These are phyloP conservation scores for Calonectris borealis DNA, from an alignment of 2,113 vertebrate species.

Conservation along the genomic window DNA sequence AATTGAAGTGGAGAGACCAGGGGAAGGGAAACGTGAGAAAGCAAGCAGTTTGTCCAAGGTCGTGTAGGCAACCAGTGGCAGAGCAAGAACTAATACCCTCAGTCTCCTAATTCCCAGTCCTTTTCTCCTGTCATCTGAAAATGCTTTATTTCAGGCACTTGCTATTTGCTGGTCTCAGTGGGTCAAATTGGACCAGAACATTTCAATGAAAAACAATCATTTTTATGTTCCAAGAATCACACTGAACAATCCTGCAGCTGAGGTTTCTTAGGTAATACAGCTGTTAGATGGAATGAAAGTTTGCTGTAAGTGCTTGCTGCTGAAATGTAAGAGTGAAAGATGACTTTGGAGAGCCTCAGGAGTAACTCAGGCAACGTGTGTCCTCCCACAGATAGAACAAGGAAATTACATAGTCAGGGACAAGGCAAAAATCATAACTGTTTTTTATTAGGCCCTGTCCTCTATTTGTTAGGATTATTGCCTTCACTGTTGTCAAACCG, in stretches of 20 bases:
- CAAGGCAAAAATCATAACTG: conserved; percentile 61
- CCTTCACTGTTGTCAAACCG: background rate
- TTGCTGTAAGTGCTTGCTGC: conserved; percentile 44
- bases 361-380: conserved; percentile 38
- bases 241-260: background rate
- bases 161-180: conserved; percentile 24
- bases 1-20: background rate
- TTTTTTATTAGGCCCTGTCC: conserved; percentile 52
- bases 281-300: conserved; percentile 46
- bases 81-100: background rate
- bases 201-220: conserved; percentile 58
- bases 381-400: conserved; percentile 51
- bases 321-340: conserved; percentile 62
- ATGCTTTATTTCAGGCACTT: conserved; percentile 25
- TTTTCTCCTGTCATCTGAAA: conserved; percentile 33
- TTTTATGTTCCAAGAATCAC: conserved; percentile 57
- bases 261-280: conserved; percentile 15
- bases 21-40: background rate
- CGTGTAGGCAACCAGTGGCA: background rate
- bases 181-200: conserved; percentile 58
- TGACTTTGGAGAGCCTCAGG: conserved; percentile 54
- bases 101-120: background rate
- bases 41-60: background rate
- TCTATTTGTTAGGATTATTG: conserved; percentile 61
- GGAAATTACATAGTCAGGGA: conserved; percentile 59